Evolutionary conservation across 1,140 invertebrate genomes (phyloP).

Genomic region (Eupristina koningsbergeri): DNA sequence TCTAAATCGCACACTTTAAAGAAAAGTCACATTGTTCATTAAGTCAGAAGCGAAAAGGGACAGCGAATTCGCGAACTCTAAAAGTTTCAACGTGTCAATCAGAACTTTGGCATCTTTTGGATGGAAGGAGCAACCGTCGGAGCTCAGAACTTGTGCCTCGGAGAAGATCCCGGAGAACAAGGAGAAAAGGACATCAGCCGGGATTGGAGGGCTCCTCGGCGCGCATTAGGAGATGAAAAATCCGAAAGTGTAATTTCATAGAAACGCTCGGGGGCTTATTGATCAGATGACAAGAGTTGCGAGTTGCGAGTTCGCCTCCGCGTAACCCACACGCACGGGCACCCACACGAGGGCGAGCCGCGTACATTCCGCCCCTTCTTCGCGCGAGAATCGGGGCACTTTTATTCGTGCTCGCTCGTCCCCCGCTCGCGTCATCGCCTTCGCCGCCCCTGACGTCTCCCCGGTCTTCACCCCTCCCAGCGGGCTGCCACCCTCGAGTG

Average conservation of each 20-base stretch:
- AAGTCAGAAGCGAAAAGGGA: neutral
- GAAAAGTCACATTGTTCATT: neutral
- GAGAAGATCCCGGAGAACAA: neutral
- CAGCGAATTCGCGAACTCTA: neutral
- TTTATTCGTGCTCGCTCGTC: constrained; percentile 69
- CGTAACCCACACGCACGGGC: neutral
- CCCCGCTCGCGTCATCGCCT: constrained; percentile 57
- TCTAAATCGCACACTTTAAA: neutral
- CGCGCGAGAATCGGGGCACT: constrained; percentile 67
- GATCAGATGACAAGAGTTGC: constrained; percentile 67
- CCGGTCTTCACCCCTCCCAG: constrained; percentile 30
- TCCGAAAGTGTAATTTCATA: constrained; percentile 42
- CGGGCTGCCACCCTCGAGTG: neutral
- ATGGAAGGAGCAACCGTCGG: neutral
- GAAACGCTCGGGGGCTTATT: constrained; percentile 61
- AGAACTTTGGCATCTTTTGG: constrained; percentile 36
- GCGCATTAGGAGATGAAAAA: constrained; percentile 50
- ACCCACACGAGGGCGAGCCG: neutral
- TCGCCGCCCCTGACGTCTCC: constrained; percentile 60
- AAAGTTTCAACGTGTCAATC: constrained; percentile 18
- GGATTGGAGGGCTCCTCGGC: neutral
- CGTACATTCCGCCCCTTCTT: constrained; percentile 62
- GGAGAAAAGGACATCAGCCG: constrained; percentile 25
- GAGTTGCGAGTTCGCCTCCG: constrained; percentile 42
- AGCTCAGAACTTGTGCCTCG: neutral